Evolutionary conservation across 2,797 vertebrate genomes (phyloP), one percentile per base, ranked within the genome.

Genomic region (Scomberomorus guttatus): DNA sequence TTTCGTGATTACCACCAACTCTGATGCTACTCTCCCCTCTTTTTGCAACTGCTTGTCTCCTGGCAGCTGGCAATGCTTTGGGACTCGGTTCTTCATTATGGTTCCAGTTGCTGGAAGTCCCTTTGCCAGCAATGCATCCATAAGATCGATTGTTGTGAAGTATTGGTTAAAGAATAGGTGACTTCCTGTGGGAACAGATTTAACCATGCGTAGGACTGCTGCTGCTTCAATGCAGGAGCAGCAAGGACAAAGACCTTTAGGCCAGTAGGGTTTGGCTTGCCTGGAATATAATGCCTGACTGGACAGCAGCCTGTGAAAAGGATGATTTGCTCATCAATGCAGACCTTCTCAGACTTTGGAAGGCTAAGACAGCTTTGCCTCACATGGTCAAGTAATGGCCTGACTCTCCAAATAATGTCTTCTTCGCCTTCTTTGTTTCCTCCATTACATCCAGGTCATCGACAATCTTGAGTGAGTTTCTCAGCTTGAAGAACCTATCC

Each of bases 191-290:
- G 57, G 58, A 77, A 56, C 57, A 55, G 29, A 24, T 52, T 63
- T 48, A 29, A 62, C 44, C 68, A 65, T 50, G 12, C 29, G 0
- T 32, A 39, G 51, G 11, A 63, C 59, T 57, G 12, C 52, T 76
- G 46, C 51, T 17, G 27, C 52, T 29, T 25, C 32, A 78, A 51
- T 13, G 1, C 15, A 70, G 81, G 79, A 2, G 63, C 83, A 1
- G 79, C 80, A 80, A 85, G 78, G 0, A 87, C 77, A 80, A 87
- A 90, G 1, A 78, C 56, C 58, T 86, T 86, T 6, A 83, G 15
- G 20, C 75, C 80, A 54, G 75, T 74, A 57, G 81, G 72, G 17
- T 81, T 42, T 72, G 72, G 73, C 66, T 87, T 90, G 15, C 72
- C 61, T 48, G 62, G 77, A 65, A 87, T 59, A 79, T 20, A 83